These are phyloP conservation scores for Acestrorhynchus altus DNA, from an alignment of 2,797 vertebrate genomes.

Conservation along the genomic window DNA sequence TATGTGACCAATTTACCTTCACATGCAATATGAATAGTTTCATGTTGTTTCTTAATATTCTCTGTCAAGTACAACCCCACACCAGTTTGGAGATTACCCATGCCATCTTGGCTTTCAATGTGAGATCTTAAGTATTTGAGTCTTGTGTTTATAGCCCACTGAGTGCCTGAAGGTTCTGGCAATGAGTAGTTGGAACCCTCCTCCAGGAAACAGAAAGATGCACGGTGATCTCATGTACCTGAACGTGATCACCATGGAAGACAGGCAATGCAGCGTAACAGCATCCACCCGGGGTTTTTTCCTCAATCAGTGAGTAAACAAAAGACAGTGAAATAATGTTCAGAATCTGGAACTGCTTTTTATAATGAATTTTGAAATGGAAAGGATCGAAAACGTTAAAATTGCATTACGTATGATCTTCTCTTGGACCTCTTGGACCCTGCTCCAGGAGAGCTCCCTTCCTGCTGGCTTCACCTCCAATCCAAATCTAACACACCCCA, in stretches of 20 bases:
- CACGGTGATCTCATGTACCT: conserved; percentile 95
- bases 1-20: no score
- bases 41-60: no score
- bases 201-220: conserved; percentile 94
- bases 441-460: no score
- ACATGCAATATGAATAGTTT: no score
- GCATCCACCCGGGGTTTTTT: conserved; percentile 91
- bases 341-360: no score
- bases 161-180: conserved; percentile 91
- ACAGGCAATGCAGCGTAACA: conserved; percentile 89
- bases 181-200: conserved; percentile 95
- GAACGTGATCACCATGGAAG: conserved; percentile 88
- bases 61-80: no score
- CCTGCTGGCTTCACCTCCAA: no score
- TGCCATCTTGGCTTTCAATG: neutral
- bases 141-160: conserved; percentile 76
- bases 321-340: neutral
- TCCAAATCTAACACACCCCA: no score
- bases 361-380: neutral
- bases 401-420: neutral
- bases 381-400: neutral
- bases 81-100: no score
- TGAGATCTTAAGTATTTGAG: neutral
- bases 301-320: conserved; percentile 88
- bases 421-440: neutral